Evolutionary conservation across 2,113 vertebrate species (phyloP), one percentile per base, ranked within the genome.

Genomic region (Spea multiplicata): DNA sequence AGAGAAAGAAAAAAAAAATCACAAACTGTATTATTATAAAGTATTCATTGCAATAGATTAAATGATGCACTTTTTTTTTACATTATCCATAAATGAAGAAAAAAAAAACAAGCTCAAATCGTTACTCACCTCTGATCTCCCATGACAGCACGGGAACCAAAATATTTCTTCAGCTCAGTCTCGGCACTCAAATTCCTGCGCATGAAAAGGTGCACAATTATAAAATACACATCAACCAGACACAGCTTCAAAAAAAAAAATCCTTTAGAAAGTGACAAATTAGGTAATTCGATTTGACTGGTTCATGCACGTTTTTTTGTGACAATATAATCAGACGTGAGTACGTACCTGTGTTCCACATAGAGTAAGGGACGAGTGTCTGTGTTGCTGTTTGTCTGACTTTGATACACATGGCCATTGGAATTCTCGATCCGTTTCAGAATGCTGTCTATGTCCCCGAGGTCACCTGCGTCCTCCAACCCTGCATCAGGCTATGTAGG

Each of bases 81-180:
- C n/a, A n/a, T n/a, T 30, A 30, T 30, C 30, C 30, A 1, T 30
- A 30, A 30, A 30, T 30, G 9, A 52, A 52, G 50, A 10, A 52
- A 52, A 52, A 52, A 52, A 52, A 10, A 52, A 52, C 6, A 52
- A 52, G 50, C 30, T 30, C 30, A 30, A 30, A 30, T 7, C 0
- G 0, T 65, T 73, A 17, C 65, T 86, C 83, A 98, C 97, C 96
- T 96, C 85, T 97, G 97, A 72, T 99, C 96, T 3, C 97, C 97
- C 0, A 98, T 89, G 78, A 99, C 93, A 2, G 97, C 96, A 5
- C 96, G 95, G 82, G 94, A 95, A 50, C 97, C 97, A 52, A 99
- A 99, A 84, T 96, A 98, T 86, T 95, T 94, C 88, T 98, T 99
- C 84, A 99, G 85, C 86, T 99, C 97, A 0, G 95, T 99, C 83